Evolutionary conservation across 2,797 vertebrate genomes (phyloP), one percentile per base, ranked within the genome.

Genomic region (Coregonus ussuriensis): DNA sequence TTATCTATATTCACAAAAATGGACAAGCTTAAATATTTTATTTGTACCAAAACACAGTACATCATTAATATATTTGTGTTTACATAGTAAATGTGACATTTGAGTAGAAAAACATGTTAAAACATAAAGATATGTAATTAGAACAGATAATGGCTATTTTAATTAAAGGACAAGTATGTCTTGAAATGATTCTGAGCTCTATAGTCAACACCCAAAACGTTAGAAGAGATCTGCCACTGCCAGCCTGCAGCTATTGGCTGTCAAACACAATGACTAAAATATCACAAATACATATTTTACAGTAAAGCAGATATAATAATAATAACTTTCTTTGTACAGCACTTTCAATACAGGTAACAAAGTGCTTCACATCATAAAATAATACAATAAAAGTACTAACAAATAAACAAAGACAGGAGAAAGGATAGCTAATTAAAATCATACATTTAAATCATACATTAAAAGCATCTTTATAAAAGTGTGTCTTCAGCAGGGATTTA

Each of bases 41-140:
- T 92, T 93, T 83, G 66, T 88, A 82, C 85, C 78, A 74, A 83
- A 78, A 89, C 78, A 77, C 76, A 88, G 82, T 81, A 88, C 35
- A 77, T 56, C 81, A 81, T 85, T 87, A 79, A 86, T 91, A 90
- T 82, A 87, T 82, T 83, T 86, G 47, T 88, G 87, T 88, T 82
- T 82, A 87, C 87, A 89, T 75, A 14, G 59, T 84, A 77, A 4
- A 82, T 81, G 79, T 73, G 88, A 89, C 84, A 88, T 74, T 71
- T 47, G 80, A 79, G 80, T 87, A 78, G 51, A 73, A 78, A 80
- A 79, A 75, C 75, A 82, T 78, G 15, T 71, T 65, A 65, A 82
- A 33, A 86, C 75, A 81, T 66, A 67, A 29, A 67, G 37, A 53
- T 71, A 71, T 74, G 71, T 86, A 86, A 87, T 81, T 86, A 92